Base-by-base conservation (phyloP, 35 echinoderm and acorn worm genomes). In the Heliocidaris tuberculata region DNA sequence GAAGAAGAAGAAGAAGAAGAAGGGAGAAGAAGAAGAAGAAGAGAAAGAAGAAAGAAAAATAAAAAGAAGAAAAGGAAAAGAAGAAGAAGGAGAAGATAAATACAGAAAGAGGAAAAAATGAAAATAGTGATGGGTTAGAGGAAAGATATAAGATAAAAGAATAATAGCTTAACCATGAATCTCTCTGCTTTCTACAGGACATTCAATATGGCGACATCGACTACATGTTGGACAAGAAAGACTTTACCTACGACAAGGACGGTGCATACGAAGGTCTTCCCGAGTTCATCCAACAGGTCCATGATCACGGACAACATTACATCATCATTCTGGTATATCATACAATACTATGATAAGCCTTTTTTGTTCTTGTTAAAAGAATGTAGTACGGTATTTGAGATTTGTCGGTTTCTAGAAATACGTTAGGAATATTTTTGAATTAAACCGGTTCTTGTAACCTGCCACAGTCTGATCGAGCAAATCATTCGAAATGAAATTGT, bases 141-240 rank as follows among this genome's bases (percentile, higher is more conserved):
- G 35, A 42, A 42, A 42, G 35, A 42, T 0, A 42, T 42, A n/a
- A n/a, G n/a, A 42, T 42, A 3, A 42, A 42, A 42, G 35, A 42
- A 42, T 42, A 42, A 42, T 42, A 42, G 35, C 35, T 0, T 42
- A 1, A 42, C 27, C 4, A 78, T n/a, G 65, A 78, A 27, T 78
- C 6, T 6, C 0, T 78, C 27, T 56, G 10, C 52, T 56, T 13
- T 30, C 48, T 16, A 7, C 78, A 98, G 97, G 97, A 98, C 93
- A 94, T 98, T 6, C 97, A 96, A 86, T 98, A 98, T 93, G 97
- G 96, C 35, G 97, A 98, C 60, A 98, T 98, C 60, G 97, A 98
- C 92, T 98, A 98, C 85, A 98, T 98, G 97, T 95, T 97, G 85
- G 93, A 94, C 21, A 78, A 97, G 54, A 95, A 92, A 89, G 96